A percentile compares a stretch with the other conserved stretches of the same genome.
These are phyloP conservation scores for Lymantria dispar DNA, from an alignment of 2,888 invertebrate genomes.

Conservation along the genomic window DNA sequence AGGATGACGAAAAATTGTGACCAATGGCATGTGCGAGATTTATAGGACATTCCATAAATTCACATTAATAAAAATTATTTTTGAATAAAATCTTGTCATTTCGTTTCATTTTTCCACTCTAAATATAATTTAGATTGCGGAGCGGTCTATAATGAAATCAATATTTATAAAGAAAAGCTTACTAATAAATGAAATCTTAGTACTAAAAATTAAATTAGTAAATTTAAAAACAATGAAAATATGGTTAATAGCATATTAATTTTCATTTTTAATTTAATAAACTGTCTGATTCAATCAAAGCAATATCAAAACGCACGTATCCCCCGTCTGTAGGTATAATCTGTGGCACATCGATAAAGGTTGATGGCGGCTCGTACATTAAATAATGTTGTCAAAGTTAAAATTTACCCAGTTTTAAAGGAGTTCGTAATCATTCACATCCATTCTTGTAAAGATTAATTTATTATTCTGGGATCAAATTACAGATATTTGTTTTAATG, in stretches of 20 bases:
- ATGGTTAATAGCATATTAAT: no score
- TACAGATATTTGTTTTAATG: no score
- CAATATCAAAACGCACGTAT: constrained; percentile 29
- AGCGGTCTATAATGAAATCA: no score
- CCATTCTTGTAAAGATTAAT: no score
- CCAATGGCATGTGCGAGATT: not conserved
- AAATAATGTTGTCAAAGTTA: constrained; percentile 12
- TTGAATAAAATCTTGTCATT: constrained; percentile 13
- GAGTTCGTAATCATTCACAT: not conserved
- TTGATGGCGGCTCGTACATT: constrained; percentile 27
- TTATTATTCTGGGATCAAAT: no score
- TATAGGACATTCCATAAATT: constrained; percentile 18
- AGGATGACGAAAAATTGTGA: constrained; percentile 23
- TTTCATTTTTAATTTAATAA: no score
- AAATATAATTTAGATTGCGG: no score
- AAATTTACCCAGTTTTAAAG: not conserved
- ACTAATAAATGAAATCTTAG: no score
- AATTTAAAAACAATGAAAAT: no score
- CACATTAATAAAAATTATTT: constrained; percentile 25
- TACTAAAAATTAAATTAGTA: no score
- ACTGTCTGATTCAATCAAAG: not conserved
- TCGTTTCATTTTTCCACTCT: constrained; percentile 6
- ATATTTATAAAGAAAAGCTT: no score
- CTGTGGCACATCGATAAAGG: constrained; percentile 38
- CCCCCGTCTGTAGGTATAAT: constrained; percentile 27